Percentiles rank a stretch among this genome's conserved stretches.
These are phyloP conservation scores for Alviniconcha marisindica DNA, from an alignment of 1,140 invertebrate genomes.

Conservation along the genomic window DNA sequence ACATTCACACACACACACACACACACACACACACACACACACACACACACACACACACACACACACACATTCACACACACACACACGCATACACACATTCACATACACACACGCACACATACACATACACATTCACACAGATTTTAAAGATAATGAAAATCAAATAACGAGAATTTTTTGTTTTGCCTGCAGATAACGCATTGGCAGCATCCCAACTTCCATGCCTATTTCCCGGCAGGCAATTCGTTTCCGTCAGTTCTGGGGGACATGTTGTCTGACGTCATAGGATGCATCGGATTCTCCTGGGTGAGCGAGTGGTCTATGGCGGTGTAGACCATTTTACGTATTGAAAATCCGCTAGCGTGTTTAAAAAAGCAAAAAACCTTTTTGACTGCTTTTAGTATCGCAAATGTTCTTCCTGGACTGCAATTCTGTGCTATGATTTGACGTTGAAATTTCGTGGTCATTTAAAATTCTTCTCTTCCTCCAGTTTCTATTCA, in stretches of 20 bases:
- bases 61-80: constrained; percentile 11
- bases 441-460: no score
- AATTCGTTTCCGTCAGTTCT: constrained; percentile 98
- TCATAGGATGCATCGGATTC: constrained; percentile 98
- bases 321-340: no score
- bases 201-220: constrained; percentile 99
- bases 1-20: neutral
- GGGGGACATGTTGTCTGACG: constrained; percentile 97
- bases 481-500: no score
- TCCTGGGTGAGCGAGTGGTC: constrained; percentile 96
- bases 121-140: neutral
- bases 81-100: neutral
- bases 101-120: neutral
- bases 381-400: no score
- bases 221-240: constrained; percentile 98
- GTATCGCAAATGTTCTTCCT: no score
- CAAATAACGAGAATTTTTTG: neutral
- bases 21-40: constrained; percentile 5
- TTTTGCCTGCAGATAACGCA: constrained; percentile 87
- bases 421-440: no score
- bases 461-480: no score
- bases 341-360: no score
- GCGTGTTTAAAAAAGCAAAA: no score
- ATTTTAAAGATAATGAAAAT: neutral
- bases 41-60: constrained; percentile 13